Evolutionary conservation across 2,113 vertebrate genomes (phyloP), one percentile per base, ranked within the genome.

Genomic region (Cathartes aura): DNA sequence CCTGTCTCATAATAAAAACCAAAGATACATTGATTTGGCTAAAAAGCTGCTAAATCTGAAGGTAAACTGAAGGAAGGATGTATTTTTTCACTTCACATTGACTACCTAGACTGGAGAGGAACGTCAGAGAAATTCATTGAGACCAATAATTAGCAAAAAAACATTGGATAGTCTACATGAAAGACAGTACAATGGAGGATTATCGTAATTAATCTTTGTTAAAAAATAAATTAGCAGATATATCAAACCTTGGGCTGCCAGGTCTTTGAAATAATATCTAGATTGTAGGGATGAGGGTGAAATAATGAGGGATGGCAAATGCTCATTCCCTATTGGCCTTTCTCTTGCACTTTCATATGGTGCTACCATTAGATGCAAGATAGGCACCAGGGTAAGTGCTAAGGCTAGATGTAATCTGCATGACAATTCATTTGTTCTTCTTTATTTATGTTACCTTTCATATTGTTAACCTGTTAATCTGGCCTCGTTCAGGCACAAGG

Each of bases 91-190:
- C 11, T 87, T 70, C 10, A n/a, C 2, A 6, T 12, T 32, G 6
- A 30, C 17, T 79, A 11, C 30, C 11, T 67, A 50, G 27, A 15
- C 6, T 43, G n/a, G 40, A 90, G 34, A 52, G 21, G 30, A 70
- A 48, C 38, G 40, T 34, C n/a, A 59, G 40, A 56, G 12, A 27
- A 48, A 76, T 62, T 53, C 4, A 9, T 3, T 87, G 27, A 18
- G 18, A 29, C 6, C 3, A 40, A 5, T 27, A 78, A 55, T 42
- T 67, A 72, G 18, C 34, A 73, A 67, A 59, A 90, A 52, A 29
- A 0, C 0, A 17, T 14, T 30, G 6, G 5, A 20, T 50, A 5
- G 43, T 58, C 34, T 56, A 12, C 21, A 14, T 24, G 16, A 63
- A 64, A 34, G 36, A 68, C 34, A 56, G 13, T 18, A n/a, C 3